Evolutionary conservation across 1,140 invertebrate genomes (phyloP), one percentile per base, ranked within the genome.

Genomic region (Scaptomyza montana): DNA sequence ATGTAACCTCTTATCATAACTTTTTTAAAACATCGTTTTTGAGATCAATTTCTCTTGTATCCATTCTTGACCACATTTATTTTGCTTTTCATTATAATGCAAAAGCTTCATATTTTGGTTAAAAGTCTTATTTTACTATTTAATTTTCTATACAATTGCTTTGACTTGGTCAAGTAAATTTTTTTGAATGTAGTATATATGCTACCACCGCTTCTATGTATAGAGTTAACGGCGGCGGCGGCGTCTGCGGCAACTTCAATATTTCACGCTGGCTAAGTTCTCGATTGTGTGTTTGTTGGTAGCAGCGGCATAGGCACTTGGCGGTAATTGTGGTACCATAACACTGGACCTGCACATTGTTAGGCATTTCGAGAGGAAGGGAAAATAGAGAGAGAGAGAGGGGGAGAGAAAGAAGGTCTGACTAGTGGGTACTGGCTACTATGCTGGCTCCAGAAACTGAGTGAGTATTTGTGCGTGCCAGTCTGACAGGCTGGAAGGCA

Each of bases 391-490:
- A 16, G 16, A 16, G 16, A 16, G 16, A 16, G 16, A 16, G 16
- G 1, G 16, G 1, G 16, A 16, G 16, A 16, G 16, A 16, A 16
- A 47, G 45, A 8, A 8, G 5, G 10, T 10, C 9, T 7, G 13
- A 16, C 45, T 16, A 8, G 36, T 16, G 47, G 33, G 21, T 12
- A 10, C n/a, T 9, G n/a, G 9, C 57, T 30, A 47, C 30, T 36
- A 9, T 36, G 33, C 71, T 60, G 57, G 47, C 50, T 9, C 5
- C 5, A 28, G 30, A 7, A 66, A 41, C 77, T 86, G 81, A 86
- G 67, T 78, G 82, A 87, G 82, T 87, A 89, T 89, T 87, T 87
- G 78, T 87, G 82, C 82, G 84, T 82, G 82, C 78, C 82, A 86
- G 77, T 87, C 82, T 86, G 82, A 86, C 82, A 82, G 82, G 82